Base-by-base conservation (phyloP, 2,797 vertebrate genomes). In the Sciurus vulgaris region DNA sequence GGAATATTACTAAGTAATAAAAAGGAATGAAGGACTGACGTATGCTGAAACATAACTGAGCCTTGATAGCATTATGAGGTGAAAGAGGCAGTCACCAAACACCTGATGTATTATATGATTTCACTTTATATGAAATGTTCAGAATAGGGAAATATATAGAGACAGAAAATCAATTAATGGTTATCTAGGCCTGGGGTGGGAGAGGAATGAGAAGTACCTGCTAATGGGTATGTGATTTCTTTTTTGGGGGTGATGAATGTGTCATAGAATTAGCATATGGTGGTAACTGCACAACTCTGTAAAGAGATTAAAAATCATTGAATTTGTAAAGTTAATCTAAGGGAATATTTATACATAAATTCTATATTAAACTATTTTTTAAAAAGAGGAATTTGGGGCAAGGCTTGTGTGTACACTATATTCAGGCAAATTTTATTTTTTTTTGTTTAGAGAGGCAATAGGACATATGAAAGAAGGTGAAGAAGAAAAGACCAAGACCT, bases 401-500 rank as follows among this genome's bases (percentile, higher is more conserved):
- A 96, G 49, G 35, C 30, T 85, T 76, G 24, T 59, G 15, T 95
- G 14, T 89, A 56, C 86, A 74, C 73, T 67, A 28, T 91, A 35
- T 85, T 89, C 17, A 86, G 35, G 90, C 65, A 73, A 95, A 61
- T 26, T 28, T 81, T 74, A 11, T 98, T 96, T 94, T 77, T 59
- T 98, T 98, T 89, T 94, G 76, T 98, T 97, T 97, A 99, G 99
- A 98, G 99, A 99, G 84, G 99, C 99, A 86, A 99, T 99, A 98
- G 98, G 99, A 86, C 99, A 98, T 24, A 99, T 99, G 99, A 99
- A 99, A 97, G 99, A 99, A 98, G 99, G 99, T 0, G 99, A 99
- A 97, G 99, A 99, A 98, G 99, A 99, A 95, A 99, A 99, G 98
- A 99, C 99, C 8, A 99, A 99, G 98, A 99, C 99, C 1, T 99